Percentiles rank a stretch among this genome's conserved stretches.
These are phyloP conservation scores for Lepidurus apus DNA, from an alignment of 1,140 invertebrate genomes.

Conservation along the genomic window DNA sequence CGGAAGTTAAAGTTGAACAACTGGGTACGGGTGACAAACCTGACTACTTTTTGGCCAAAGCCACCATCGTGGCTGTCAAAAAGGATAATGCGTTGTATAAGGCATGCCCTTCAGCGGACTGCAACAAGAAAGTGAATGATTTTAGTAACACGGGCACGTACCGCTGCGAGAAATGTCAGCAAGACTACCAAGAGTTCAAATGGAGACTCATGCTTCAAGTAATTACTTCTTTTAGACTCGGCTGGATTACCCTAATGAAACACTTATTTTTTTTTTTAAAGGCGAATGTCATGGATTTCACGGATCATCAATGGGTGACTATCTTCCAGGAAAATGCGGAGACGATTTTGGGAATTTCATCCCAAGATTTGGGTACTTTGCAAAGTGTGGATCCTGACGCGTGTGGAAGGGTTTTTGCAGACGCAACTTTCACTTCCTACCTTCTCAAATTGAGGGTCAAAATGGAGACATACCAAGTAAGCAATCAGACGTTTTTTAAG, in stretches of 20 bases:
- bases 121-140: slow-evolving; percentile 77
- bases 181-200: slow-evolving; percentile 75
- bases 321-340: slow-evolving; percentile 84
- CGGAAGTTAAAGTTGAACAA: slow-evolving; percentile 61
- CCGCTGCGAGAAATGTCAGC: slow-evolving; percentile 90
- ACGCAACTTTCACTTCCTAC: slow-evolving; percentile 70
- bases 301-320: slow-evolving; percentile 76
- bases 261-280: slow-evolving; percentile 41
- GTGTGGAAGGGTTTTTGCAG: slow-evolving; percentile 59
- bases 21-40: slow-evolving; percentile 63
- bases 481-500: slow-evolving; percentile 40
- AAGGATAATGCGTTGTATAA: slow-evolving; percentile 81
- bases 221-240: slow-evolving; percentile 45
- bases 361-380: slow-evolving; percentile 39
- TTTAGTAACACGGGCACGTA: slow-evolving; percentile 72
- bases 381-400: slow-evolving; percentile 43
- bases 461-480: slow-evolving; percentile 83
- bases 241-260: slow-evolving; percentile 8
- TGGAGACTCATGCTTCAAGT: slow-evolving; percentile 76
- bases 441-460: slow-evolving; percentile 77
- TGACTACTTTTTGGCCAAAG: slow-evolving; percentile 70
- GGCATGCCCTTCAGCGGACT: slow-evolving; percentile 75
- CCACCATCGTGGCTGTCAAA: slow-evolving; percentile 60
- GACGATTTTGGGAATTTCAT: slow-evolving; percentile 59
- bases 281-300: slow-evolving; percentile 73